Evolutionary conservation across 2,113 vertebrate species (phyloP), one percentile per base, ranked within the genome.

Genomic region (Dissostichus mawsoni): DNA sequence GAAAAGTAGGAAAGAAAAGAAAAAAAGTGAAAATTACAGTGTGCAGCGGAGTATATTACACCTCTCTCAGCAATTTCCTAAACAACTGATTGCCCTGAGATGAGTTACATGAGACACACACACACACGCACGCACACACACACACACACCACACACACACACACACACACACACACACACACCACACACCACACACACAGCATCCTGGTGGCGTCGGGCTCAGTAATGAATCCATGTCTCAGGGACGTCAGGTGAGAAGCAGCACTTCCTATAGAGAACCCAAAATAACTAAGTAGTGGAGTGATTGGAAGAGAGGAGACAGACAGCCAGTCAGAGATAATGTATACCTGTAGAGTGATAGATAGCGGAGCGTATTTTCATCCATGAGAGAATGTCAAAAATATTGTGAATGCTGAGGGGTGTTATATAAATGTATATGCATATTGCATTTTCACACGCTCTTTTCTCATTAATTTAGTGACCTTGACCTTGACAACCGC

Each of bases 21-120:
- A 58, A 69, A 81, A 81, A 56, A 84, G 16, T 55, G 53, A 83
- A 78, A 66, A 67, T 63, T 57, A 71, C 16, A 76, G 58, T 11
- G 71, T 84, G 73, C 86, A 93, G 87, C 86, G 88, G 90, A 95
- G 94, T 96, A 96, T 95, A 96, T 97, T 97, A 96, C 95, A 95
- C 94, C 67, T 76, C 93, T 90, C 95, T 97, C 96, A 96, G 95
- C 95, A 93, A 94, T 96, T 97, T 96, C 95, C 96, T 93, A 96
- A 96, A 96, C 95, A 96, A 94, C 96, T 95, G 93, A 95, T 93
- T 95, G 93, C 93, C 78, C 64, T 81, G 94, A 96, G 94, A 95
- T 95, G 90, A 95, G 92, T 93, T 95, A 95, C 72, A 82, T 74
- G 69, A 89, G 47, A 85, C 83, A 76, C 69, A 67, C 53, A 72